Evolutionary conservation across 2,888 invertebrate species (phyloP), one percentile per base, ranked within the genome.

Genomic region (Epistrophella euchroma): DNA sequence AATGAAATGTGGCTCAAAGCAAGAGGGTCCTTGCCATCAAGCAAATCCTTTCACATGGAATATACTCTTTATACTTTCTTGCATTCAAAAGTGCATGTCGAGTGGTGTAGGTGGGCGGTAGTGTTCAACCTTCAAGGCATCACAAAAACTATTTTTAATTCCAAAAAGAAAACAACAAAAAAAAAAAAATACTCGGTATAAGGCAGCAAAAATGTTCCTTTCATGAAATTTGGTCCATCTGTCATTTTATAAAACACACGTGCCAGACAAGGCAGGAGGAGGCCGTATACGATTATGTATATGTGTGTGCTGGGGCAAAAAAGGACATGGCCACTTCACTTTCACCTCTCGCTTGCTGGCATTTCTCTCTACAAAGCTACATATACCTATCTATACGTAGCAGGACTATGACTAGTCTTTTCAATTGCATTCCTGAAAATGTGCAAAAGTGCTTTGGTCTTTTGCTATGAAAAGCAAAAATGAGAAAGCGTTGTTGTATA

Each of bases 371-470:
- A 17, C 40, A 40, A n/a, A n/a, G n/a, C 7, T 37, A 13, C 13
- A 13, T 4, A 13, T 2, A 28, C 17, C 11, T 2, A 9, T 22
- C n/a, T 28, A 64, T 28, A 13, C 5, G 17, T 5, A 28, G 17
- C 52, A 58, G 17, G 28, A 64, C 40, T 40, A 64, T 37, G 68
- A 68, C 68, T 68, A 52, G 68, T 68, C 68, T 68, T 68, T 68
- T 68, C 68, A 68, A 68, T 68, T 68, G 76, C 19, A 70, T 60
- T 70, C 37, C 56, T 19, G 56, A 40, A 76, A 68, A 66, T 70
- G 58, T 62, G 22, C 77, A 77, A 77, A 77, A 70, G 40, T 71
- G 40, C 70, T 62, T 77, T 55, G 37, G 50, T 32, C 40, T 62
- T 62, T 52, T 50, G 50, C 50, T 52, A 52, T 68, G 40, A 45